Evolutionary conservation across 2,888 invertebrate species (phyloP), one percentile per base, ranked within the genome.

Genomic region (Apantesis nais): DNA sequence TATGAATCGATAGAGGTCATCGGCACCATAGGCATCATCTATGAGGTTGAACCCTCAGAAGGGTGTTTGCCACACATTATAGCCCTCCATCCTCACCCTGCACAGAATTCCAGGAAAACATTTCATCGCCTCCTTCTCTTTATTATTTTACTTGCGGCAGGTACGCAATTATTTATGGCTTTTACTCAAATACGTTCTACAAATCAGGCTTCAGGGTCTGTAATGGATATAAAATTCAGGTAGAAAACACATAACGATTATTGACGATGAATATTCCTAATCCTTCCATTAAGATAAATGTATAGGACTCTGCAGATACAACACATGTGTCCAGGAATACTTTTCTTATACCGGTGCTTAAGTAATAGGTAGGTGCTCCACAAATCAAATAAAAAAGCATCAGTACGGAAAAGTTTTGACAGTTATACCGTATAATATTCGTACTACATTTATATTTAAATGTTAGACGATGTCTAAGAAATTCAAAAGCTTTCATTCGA

Each of bases 1-100:
- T 84, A 85, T 86, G 82, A 94, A 94, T 94, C 94, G 93, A 94
- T 94, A 93, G 90, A 85, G 94, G 94, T 94, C 94, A 94, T 94
- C 92, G 94, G 89, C 94, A 93, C 93, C 87, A 92, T 90, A 91
- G 90, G 87, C 90, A 92, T 89, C 91, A 91, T 90, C 89, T 84
- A 89, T 89, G 89, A 89, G 91, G 88, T 91, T 83, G 89, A 91
- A 90, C 94, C 93, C 93, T 92, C 88, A 87, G 86, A 86, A 92
- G 92, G 92, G 92, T 89, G 90, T 87, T 88, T 87, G 89, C 89
- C 88, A 89, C 88, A 90, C 89, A 91, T 91, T 91, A 90, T 89
- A 77, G 82, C 89, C 89, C 88, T 89, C 84, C 85, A 69, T 86
- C 85, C 83, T 86, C 87, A 83, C 88, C 89, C 90, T 88, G 88